Conservation (phyloP, 2,797 vertebrate genomes). For the Valencia hispanica region DNA sequence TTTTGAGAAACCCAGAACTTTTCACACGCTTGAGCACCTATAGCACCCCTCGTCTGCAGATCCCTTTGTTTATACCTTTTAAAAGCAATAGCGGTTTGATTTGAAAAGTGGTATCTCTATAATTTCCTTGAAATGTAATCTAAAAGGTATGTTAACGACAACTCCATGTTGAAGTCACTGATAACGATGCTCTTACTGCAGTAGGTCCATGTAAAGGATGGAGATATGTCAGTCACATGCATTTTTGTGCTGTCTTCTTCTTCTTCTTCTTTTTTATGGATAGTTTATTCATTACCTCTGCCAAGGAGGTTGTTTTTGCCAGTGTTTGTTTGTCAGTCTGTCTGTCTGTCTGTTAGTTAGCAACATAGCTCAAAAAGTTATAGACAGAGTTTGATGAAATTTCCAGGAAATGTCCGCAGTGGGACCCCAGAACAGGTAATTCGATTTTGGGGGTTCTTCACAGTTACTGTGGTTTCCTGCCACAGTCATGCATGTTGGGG, state of each 20-base stretch:
- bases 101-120: background rate
- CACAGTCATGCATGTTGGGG: background rate
- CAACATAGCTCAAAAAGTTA: too few species aligned
- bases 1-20: background rate
- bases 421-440: too few species aligned
- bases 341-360: too few species aligned
- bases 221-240: background rate
- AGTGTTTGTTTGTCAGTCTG: too few species aligned
- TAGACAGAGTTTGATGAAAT: too few species aligned
- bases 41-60: background rate
- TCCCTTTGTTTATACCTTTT: background rate
- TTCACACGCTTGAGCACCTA: background rate
- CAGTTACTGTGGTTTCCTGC: background rate
- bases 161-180: background rate
- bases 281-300: background rate
- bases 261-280: background rate
- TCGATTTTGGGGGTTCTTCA: background rate
- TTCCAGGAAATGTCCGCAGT: too few species aligned
- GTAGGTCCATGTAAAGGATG: background rate
- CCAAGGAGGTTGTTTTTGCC: too few species aligned
- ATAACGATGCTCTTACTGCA: background rate
- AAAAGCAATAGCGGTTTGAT: background rate
- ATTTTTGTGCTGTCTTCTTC: background rate
- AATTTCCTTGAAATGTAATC: background rate
- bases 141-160: background rate